These are phyloP conservation scores for Enteromius viviparus DNA, from an alignment of 2,797 vertebrate genomes.

Conservation along the genomic window DNA sequence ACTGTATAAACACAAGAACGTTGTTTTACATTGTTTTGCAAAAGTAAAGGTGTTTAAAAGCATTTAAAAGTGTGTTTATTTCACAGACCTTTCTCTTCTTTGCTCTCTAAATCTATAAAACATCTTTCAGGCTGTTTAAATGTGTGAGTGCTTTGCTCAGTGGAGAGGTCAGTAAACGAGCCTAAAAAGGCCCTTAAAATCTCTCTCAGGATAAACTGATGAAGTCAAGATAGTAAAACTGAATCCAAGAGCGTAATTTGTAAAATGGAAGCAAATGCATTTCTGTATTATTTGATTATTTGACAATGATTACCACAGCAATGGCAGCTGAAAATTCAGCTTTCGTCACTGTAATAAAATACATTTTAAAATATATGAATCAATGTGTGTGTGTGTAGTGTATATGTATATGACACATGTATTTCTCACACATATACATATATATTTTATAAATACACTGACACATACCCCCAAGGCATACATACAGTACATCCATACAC, in stretches of 20 bases:
- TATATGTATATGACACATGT: too few relatives aligned
- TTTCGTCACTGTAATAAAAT: not conserved
- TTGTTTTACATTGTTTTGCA: not conserved
- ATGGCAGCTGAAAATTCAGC: too few relatives aligned
- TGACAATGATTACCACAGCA: too few relatives aligned
- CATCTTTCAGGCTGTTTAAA: constrained; percentile 16
- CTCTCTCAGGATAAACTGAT: not conserved
- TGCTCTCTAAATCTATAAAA: not conserved
- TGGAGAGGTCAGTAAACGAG: constrained; percentile 9
- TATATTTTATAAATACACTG: too few relatives aligned
- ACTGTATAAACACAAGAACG: not conserved
- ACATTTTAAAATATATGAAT: not conserved
- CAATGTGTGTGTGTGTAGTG: not conserved
- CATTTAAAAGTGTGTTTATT: not conserved
- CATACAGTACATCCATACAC: too few relatives aligned
- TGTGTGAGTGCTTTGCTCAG: not conserved
- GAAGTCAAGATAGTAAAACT: not conserved
- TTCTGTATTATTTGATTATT: not conserved
- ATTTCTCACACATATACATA: too few relatives aligned
- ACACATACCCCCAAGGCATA: too few relatives aligned
- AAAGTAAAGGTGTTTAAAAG: too few relatives aligned
- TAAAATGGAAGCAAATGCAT: not conserved
- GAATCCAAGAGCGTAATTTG: not conserved
- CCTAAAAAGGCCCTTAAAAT: constrained; percentile 17
- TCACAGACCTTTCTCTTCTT: not conserved